Evolutionary conservation across 1,140 invertebrate genomes (phyloP).

Genomic region (Colletes latitarsis): DNA sequence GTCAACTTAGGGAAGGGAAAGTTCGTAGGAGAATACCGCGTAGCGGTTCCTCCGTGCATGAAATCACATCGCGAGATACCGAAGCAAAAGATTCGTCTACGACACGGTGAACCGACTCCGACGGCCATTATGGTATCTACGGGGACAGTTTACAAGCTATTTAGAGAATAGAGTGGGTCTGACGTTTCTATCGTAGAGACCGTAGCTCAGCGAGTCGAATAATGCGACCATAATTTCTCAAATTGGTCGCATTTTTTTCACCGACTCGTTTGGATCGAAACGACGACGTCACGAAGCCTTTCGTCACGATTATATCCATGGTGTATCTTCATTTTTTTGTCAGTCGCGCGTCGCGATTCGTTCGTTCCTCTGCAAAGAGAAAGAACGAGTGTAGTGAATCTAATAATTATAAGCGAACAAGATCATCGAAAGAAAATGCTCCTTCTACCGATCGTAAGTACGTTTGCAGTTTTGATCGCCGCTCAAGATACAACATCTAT

Average conservation of each 20-base stretch:
- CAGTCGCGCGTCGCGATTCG: slow-evolving; percentile 17
- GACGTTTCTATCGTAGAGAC: slow-evolving; percentile 25
- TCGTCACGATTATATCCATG: slow-evolving; percentile 23
- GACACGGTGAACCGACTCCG: background rate
- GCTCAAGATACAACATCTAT: slow-evolving; percentile 41
- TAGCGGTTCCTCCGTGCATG: background rate
- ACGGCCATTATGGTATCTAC: slow-evolving; percentile 1
- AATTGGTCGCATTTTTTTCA: slow-evolving; percentile 58
- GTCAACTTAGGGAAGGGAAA: background rate
- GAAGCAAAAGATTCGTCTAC: background rate
- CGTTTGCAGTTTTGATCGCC: slow-evolving; percentile 23
- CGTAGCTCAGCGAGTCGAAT: slow-evolving; percentile 72
- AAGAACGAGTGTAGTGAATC: background rate
- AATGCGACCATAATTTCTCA: slow-evolving; percentile 56
- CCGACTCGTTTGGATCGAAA: slow-evolving; percentile 41
- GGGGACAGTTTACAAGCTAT: too few relatives aligned
- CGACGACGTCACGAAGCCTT: slow-evolving; percentile 38
- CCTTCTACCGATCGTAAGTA: slow-evolving; percentile 10
- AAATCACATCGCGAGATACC: background rate
- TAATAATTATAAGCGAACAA: too few relatives aligned
- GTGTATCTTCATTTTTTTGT: background rate
- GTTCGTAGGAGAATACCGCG: background rate
- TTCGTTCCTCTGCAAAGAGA: background rate
- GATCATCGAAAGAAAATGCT: slow-evolving; percentile 31
- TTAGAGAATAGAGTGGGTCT: background rate